These are phyloP conservation scores for Triplophysa dalaica DNA, from an alignment of 2,113 vertebrate species.

Conservation along the genomic window DNA sequence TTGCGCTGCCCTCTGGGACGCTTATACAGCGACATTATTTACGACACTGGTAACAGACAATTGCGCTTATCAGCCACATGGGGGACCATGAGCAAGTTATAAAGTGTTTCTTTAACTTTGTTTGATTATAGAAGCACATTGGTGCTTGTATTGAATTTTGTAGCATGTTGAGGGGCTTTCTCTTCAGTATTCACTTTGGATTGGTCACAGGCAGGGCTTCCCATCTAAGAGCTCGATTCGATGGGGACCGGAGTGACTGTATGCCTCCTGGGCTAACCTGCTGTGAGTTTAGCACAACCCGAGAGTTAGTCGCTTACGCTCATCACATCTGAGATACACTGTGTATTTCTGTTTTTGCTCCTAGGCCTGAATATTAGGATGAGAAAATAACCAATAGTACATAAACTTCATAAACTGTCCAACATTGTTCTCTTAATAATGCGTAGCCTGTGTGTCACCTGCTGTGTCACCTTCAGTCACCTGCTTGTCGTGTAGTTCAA, in stretches of 20 bases:
- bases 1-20: too few relatives aligned
- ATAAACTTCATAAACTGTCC: not conserved
- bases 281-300: conserved; percentile 19
- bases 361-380: too few relatives aligned
- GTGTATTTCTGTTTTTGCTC: not conserved
- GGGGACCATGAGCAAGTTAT: too few relatives aligned
- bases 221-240: not conserved
- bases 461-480: not conserved
- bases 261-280: not conserved
- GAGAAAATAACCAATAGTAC: not conserved
- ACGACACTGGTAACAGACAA: too few relatives aligned
- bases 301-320: not conserved
- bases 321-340: not conserved
- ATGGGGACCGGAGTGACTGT: not conserved
- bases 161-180: not conserved
- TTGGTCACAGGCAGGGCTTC: conserved; percentile 8
- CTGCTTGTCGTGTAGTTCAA: not conserved
- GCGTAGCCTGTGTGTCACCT: too few relatives aligned
- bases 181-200: not conserved
- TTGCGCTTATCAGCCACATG: too few relatives aligned
- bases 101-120: not conserved
- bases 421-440: not conserved
- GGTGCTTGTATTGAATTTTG: not conserved
- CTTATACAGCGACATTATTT: too few relatives aligned
- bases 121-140: not conserved